Base-by-base conservation (phyloP, 2,797 vertebrate genomes). In the Ibycter americanus region DNA sequence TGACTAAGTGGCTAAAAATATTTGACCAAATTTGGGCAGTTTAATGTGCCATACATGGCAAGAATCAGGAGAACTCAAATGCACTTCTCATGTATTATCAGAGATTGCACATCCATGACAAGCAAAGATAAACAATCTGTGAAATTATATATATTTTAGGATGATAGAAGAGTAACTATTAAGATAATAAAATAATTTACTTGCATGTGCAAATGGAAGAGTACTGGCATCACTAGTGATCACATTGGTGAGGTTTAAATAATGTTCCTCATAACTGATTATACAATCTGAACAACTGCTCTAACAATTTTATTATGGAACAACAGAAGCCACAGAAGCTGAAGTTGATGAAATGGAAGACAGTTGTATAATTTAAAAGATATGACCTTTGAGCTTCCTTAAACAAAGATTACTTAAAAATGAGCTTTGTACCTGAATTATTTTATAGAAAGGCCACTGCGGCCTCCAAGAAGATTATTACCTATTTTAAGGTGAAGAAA, bases 11-110 rank as follows among this genome's bases (percentile, higher is more conserved):
- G 97, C 97, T 98, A 99, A 98, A 98, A 99, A 99, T 99, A 98
- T 98, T 97, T 99, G 98, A 98, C 99, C 99, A 99, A 99, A 99
- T 99, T 99, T 99, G 98, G 98, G 95, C 97, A 96, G 98, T 98
- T 98, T 98, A 97, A 96, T 97, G 97, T 97, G 92, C 98, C 97
- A 94, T 98, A 98, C 96, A 98, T 97, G 98, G 98, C 94, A 98
- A 98, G 97, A 97, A 98, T 92, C 87, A 92, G 90, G 98, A 98
- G 91, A 79, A 96, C 92, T 98, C 96, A 98, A 97, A 96, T 87
- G 97, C 89, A 96, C 93, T 97, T 98, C 89, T 36, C 92, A 76
- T 89, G 87, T 97, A 97, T 98, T 98, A 98, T 98, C 98, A 98
- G 94, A 96, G 67, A 74, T 9, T 51, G 68, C 58, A 88, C 26